phyloP scores from a whole-genome alignment of 2,797 vertebrate species.

The Coccyzus lansbergi region DNA sequence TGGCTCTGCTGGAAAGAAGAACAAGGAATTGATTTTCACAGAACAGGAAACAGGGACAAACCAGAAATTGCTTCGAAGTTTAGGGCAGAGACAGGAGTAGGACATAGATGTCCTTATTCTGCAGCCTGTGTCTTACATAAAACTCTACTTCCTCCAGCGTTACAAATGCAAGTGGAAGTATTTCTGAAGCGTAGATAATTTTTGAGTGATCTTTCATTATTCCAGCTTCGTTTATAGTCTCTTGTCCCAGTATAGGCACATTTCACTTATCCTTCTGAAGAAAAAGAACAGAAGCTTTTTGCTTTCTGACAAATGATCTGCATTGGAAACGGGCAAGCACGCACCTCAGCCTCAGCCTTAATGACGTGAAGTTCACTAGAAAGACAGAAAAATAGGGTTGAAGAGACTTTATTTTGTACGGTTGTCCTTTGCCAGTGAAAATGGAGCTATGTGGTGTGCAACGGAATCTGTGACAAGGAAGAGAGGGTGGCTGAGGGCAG shows the following conservation, averaged over 20 bases:
- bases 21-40: neutral
- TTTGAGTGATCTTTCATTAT: slow-evolving; percentile 62
- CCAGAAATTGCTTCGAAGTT: neutral
- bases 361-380: neutral
- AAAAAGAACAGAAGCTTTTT: slow-evolving; percentile 48
- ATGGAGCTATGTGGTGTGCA: neutral
- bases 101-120: neutral
- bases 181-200: slow-evolving; percentile 55
- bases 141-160: slow-evolving; percentile 25
- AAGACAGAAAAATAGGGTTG: neutral
- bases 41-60: neutral
- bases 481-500: neutral
- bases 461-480: neutral
- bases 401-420: neutral
- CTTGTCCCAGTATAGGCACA: neutral
- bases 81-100: neutral
- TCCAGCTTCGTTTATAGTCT: slow-evolving; percentile 49
- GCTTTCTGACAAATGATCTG: slow-evolving; percentile 14
- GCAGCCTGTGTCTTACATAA: slow-evolving; percentile 38
- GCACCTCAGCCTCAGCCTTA: neutral
- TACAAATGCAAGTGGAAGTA: slow-evolving; percentile 57
- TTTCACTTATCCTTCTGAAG: slow-evolving; percentile 45
- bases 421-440: neutral
- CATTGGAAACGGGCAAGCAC: neutral
- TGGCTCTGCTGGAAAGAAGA: neutral